A percentile compares a stretch with the other conserved stretches of the same genome.
Conservation (phyloP, 2,113 vertebrate species). For the Hyla sarda region DNA sequence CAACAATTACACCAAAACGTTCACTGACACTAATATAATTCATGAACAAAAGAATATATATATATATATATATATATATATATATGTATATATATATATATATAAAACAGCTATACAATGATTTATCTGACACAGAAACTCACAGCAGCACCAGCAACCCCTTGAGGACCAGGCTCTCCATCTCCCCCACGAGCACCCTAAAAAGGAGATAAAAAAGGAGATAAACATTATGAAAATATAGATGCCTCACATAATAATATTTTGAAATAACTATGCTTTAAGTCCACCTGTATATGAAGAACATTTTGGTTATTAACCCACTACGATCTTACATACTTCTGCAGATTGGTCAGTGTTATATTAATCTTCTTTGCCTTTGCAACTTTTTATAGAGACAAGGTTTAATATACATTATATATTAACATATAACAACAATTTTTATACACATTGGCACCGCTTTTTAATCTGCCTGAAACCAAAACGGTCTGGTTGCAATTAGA, state of each 20-base stretch:
- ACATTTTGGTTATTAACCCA: not conserved
- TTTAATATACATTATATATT: too few relatives aligned
- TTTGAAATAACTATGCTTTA: not conserved
- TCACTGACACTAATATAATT: not conserved
- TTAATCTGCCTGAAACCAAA: too few relatives aligned
- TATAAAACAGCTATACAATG: too few relatives aligned
- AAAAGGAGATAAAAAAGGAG: slow-evolving; percentile 55
- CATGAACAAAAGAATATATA: too few relatives aligned
- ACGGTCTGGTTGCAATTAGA: too few relatives aligned
- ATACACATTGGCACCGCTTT: too few relatives aligned
- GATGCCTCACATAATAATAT: not conserved
- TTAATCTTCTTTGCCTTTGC: not conserved
- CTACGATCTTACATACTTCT: not conserved
- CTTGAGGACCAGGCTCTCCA: slow-evolving; percentile 88
- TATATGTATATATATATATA: too few relatives aligned
- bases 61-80: too few relatives aligned
- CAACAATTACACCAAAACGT: not conserved
- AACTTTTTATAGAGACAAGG: too few relatives aligned
- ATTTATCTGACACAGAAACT: slow-evolving; percentile 65
- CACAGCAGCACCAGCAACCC: slow-evolving; percentile 86
- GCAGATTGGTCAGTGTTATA: not conserved
- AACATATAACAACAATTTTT: too few relatives aligned
- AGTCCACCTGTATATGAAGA: not conserved
- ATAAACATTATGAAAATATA: not conserved
- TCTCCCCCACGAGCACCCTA: slow-evolving; percentile 90